Percentiles rank a stretch among this genome's conserved stretches.
phyloP scores from a whole-genome alignment of 2,888 invertebrate genomes.

The Pecten maximus region DNA sequence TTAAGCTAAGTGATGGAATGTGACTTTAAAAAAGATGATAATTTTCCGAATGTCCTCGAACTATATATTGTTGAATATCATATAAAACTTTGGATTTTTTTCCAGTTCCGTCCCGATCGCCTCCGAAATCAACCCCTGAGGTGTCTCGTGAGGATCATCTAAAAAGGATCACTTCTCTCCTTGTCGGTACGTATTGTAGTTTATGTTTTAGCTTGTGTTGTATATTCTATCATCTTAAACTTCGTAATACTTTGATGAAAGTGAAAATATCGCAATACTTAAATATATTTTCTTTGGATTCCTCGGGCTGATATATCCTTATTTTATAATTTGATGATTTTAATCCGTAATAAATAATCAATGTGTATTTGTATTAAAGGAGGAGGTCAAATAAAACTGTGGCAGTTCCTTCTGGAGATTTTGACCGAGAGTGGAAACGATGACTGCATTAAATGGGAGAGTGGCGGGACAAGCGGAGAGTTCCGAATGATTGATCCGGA shows the following conservation, averaged over 20 bases:
- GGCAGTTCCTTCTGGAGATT: conserved; percentile 98
- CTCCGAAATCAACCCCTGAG: background rate
- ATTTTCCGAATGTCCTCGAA: no score
- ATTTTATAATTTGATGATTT: no score
- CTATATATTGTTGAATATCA: no score
- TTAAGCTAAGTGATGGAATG: no score
- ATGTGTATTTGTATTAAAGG: conserved; percentile 53
- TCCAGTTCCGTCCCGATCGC: background rate
- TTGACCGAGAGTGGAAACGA: conserved; percentile 88
- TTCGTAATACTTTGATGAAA: no score
- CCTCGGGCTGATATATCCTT: no score
- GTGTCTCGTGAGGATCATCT: conserved; percentile 40
- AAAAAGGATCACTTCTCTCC: conserved; percentile 50
- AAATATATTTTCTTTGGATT: no score
- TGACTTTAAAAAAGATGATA: no score
- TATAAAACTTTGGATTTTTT: background rate
- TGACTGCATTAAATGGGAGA: conserved; percentile 67
- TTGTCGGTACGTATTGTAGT: conserved; percentile 39
- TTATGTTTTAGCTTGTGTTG: no score
- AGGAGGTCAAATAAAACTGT: conserved; percentile 96
- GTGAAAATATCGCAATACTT: no score
- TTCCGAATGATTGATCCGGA: conserved; percentile 70
- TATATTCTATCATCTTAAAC: no score
- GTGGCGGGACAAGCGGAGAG: conserved; percentile 60
- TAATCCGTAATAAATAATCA: no score